A percentile compares a stretch with the other conserved stretches of the same genome.
Evolutionary conservation across 2,888 invertebrate genomes (phyloP).

Genomic region (Argyresthia goedartella): DNA sequence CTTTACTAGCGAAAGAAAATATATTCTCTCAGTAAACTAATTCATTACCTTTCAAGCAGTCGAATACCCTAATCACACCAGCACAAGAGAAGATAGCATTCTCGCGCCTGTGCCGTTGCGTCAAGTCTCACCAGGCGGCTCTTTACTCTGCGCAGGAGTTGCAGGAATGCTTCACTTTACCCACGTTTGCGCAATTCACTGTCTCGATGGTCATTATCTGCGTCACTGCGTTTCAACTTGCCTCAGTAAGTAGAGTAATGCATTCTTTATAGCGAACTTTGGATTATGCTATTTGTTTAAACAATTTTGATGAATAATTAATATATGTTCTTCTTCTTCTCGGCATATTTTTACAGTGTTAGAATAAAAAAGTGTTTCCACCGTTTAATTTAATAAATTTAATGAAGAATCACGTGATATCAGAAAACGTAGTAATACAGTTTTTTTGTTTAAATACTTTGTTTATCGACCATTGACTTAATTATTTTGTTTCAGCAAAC

Average conservation of each 20-base stretch:
- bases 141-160: constrained; percentile 30
- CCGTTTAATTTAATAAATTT: too few species aligned
- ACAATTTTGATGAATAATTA: too few species aligned
- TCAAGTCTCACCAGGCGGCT: constrained; percentile 35
- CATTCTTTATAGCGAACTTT: too few species aligned
- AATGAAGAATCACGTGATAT: too few species aligned
- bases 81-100: constrained; percentile 25
- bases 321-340: too few species aligned
- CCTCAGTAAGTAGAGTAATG: constrained; percentile 54
- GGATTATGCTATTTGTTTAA: too few species aligned
- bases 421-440: too few species aligned
- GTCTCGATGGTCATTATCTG: constrained; percentile 57
- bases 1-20: too few species aligned
- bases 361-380: too few species aligned
- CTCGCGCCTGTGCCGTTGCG: constrained; percentile 22
- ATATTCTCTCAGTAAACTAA: neutral
- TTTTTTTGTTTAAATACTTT: too few species aligned
- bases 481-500: constrained; percentile 25
- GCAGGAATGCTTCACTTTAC: constrained; percentile 36
- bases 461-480: too few species aligned
- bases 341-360: too few species aligned
- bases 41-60: neutral
- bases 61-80: constrained; percentile 16
- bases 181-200: constrained; percentile 46
- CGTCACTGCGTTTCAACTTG: constrained; percentile 58